Evolutionary conservation across 2,888 invertebrate species (phyloP).

Genomic region (Chirona hameri): DNA sequence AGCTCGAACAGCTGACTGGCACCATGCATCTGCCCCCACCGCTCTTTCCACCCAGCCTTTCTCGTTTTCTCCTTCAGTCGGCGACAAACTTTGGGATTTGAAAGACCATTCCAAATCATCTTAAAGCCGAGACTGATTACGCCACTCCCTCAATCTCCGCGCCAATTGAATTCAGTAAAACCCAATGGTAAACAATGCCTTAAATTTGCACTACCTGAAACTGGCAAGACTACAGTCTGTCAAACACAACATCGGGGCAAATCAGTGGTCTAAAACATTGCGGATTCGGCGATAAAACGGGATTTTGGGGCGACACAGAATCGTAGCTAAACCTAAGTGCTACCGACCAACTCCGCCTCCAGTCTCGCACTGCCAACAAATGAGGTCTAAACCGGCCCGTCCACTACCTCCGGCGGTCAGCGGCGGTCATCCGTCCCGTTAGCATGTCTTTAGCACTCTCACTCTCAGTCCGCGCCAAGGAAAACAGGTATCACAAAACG

Average conservation of each 20-base stretch:
- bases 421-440: not conserved
- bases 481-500: conserved; percentile 3
- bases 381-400: too few relatives aligned
- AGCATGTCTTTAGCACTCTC: not conserved
- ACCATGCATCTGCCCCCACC: too few relatives aligned
- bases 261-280: not conserved
- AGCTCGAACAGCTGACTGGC: not conserved
- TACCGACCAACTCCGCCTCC: not conserved
- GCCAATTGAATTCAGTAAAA: not conserved
- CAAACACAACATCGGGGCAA: not conserved
- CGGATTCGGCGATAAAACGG: not conserved
- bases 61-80: not conserved
- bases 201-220: not conserved
- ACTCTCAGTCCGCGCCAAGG: not conserved
- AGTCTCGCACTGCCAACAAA: too few relatives aligned
- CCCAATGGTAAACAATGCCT: not conserved
- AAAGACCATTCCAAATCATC: not conserved
- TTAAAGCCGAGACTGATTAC: not conserved
- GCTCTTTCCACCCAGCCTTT: not conserved
- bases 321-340: not conserved
- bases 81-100: not conserved
- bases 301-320: not conserved
- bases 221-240: not conserved
- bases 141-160: not conserved
- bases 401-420: not conserved